These are phyloP conservation scores for Sabellastarte sp. DNA, from an alignment of 2,888 invertebrate species.

Conservation along the genomic window DNA sequence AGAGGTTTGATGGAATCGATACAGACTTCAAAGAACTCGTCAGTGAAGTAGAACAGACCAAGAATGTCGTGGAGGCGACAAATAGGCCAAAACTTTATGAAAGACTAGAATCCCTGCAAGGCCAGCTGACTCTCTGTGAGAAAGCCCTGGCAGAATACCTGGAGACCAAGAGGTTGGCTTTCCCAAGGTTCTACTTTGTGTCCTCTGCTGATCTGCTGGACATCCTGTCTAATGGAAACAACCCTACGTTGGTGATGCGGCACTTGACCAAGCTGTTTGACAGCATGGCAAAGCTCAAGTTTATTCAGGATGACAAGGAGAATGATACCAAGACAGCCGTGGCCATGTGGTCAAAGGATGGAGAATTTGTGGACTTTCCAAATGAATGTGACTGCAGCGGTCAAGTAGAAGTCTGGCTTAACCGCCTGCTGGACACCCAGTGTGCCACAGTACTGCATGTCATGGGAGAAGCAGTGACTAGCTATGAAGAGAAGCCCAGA, in stretches of 20 bases:
- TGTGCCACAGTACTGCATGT: slow-evolving; percentile 77
- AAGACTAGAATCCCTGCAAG: slow-evolving; percentile 78
- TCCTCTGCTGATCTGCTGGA: slow-evolving; percentile 93
- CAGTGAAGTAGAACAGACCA: slow-evolving; percentile 74
- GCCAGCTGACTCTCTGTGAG: slow-evolving; percentile 85
- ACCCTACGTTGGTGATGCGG: slow-evolving; percentile 70
- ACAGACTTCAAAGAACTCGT: slow-evolving; percentile 78
- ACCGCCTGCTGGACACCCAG: slow-evolving; percentile 83
- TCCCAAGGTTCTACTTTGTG: slow-evolving; percentile 95
- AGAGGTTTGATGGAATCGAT: slow-evolving; percentile 87
- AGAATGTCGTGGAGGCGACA: slow-evolving; percentile 87
- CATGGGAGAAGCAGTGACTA: slow-evolving; percentile 81
- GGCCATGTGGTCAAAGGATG: slow-evolving; percentile 92
- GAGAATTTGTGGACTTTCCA: slow-evolving; percentile 84
- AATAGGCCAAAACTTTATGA: slow-evolving; percentile 80
- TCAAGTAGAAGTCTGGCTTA: slow-evolving; percentile 89
- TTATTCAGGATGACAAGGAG: slow-evolving; percentile 59
- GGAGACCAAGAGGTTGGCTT: slow-evolving; percentile 92
- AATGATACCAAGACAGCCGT: slow-evolving; percentile 63
- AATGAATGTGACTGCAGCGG: slow-evolving; percentile 78
- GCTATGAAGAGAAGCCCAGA: slow-evolving; percentile 90
- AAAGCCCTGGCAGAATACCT: slow-evolving; percentile 95
- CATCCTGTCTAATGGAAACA: slow-evolving; percentile 91
- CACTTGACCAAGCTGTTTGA: slow-evolving; percentile 95
- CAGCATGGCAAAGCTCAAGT: slow-evolving; percentile 84